Conservation (phyloP, 2,888 invertebrate species). For the Oscheius sp. region DNA sequence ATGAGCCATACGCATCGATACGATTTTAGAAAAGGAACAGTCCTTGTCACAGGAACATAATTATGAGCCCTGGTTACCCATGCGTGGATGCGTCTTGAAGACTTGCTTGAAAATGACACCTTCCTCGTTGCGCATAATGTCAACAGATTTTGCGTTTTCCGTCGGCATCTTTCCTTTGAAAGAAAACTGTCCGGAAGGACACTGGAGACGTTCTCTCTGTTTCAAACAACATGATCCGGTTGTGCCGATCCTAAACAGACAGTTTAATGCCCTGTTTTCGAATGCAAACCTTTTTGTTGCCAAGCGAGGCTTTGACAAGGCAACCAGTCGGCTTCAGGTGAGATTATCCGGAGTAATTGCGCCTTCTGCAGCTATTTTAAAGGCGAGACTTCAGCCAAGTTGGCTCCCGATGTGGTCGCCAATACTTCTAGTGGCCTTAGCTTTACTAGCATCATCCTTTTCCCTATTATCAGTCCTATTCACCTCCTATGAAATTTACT, state of each 20-base stretch:
- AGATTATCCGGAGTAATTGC: constrained; percentile 22
- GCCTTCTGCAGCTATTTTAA: not conserved
- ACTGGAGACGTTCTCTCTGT: not conserved
- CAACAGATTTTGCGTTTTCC: constrained; percentile 21
- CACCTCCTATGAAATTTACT: not conserved
- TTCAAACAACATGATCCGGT: not conserved
- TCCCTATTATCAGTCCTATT: not conserved
- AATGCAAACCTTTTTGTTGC: not conserved
- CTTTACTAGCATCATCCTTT: constrained; percentile 4
- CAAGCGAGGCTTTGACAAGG: not conserved
- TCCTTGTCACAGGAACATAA: too few relatives aligned
- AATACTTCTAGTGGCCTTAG: not conserved
- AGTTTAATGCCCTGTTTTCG: not conserved
- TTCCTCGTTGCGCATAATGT: constrained; percentile 16
- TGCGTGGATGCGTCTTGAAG: constrained; percentile 21
- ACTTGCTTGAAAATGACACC: constrained; percentile 27
- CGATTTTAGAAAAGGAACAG: too few relatives aligned
- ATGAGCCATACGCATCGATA: too few relatives aligned
- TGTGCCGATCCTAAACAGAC: not conserved
- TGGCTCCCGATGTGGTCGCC: constrained; percentile 10
- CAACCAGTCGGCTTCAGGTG: constrained; percentile 11
- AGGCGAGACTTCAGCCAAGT: not conserved
- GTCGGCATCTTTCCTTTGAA: not conserved
- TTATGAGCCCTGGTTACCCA: constrained; percentile 1
- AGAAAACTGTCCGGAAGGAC: constrained; percentile 20